Conservation (phyloP, 1,140 invertebrate species). For the Heliconius hermathena region DNA sequence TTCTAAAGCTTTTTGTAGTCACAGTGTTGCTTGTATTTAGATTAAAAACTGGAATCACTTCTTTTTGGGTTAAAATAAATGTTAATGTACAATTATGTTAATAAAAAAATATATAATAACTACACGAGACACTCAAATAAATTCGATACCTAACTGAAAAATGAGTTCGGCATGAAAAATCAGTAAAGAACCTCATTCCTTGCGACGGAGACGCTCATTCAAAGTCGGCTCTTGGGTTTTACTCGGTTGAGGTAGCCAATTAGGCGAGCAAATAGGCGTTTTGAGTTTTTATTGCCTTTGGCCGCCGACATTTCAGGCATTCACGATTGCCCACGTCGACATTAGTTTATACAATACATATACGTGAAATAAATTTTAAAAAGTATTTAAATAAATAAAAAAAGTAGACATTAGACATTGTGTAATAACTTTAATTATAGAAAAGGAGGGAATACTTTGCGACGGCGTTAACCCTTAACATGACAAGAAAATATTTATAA, state of each 20-base stretch:
- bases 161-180: constrained; percentile 12
- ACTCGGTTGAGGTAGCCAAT: constrained; percentile 43
- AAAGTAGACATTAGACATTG: too few species aligned
- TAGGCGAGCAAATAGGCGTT: constrained; percentile 46
- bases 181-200: constrained; percentile 24
- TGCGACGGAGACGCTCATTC: constrained; percentile 28
- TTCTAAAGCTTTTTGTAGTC: constrained; percentile 14
- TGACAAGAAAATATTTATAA: too few species aligned
- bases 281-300: constrained; percentile 36
- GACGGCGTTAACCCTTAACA: too few species aligned
- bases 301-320: constrained; percentile 36
- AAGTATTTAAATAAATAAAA: too few species aligned
- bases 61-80: not conserved
- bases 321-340: constrained; percentile 21
- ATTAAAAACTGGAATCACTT: constrained; percentile 16
- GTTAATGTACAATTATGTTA: not conserved
- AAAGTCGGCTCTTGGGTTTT: constrained; percentile 28
- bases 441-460: too few species aligned
- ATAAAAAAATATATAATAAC: not conserved
- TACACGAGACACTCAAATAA: not conserved
- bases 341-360: not conserved
- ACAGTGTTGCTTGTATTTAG: not conserved
- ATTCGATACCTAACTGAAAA: not conserved
- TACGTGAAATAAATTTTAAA: too few species aligned
- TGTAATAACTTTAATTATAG: too few species aligned